Evolutionary conservation across 2,888 invertebrate genomes (phyloP).

Genomic region (Parnassius apollo): DNA sequence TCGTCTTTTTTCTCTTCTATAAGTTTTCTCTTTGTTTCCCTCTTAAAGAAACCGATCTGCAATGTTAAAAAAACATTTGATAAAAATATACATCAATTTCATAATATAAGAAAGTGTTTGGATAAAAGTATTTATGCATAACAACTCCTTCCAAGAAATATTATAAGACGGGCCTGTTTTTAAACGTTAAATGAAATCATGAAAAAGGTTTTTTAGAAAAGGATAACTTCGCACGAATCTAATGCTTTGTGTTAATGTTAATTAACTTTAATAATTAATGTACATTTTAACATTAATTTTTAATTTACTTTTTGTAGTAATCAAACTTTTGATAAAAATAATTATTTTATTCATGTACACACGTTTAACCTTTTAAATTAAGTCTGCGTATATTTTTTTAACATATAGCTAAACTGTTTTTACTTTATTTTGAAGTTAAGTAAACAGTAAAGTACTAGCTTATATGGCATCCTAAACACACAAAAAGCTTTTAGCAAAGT

Average conservation of each 20-base stretch:
- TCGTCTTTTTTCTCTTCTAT: conserved; percentile 37
- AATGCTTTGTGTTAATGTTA: too few species aligned
- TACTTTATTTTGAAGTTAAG: not conserved
- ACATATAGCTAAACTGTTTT: not conserved
- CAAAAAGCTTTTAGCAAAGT: conserved; percentile 12
- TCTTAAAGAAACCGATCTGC: conserved; percentile 61
- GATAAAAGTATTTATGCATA: not conserved
- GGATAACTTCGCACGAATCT: not conserved
- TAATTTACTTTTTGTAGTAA: too few species aligned
- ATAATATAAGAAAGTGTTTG: not conserved
- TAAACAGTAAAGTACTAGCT: not conserved
- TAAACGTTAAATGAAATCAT: conserved; percentile 4
- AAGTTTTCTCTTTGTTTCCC: conserved; percentile 52
- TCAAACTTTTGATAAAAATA: too few species aligned
- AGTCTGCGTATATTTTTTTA: not conserved
- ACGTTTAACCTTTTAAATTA: not conserved
- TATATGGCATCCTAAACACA: conserved; percentile 13
- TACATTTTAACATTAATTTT: too few species aligned
- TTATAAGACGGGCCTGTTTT: conserved; percentile 3
- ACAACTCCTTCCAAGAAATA: not conserved
- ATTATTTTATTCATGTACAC: not conserved
- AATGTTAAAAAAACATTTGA: conserved; percentile 29
- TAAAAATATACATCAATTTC: not conserved
- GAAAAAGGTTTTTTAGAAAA: conserved; percentile 1
- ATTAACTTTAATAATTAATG: too few species aligned